A percentile compares a stretch with the other conserved stretches of the same genome.
Conservation (phyloP, 2,113 vertebrate genomes). For the Garra rufa region DNA sequence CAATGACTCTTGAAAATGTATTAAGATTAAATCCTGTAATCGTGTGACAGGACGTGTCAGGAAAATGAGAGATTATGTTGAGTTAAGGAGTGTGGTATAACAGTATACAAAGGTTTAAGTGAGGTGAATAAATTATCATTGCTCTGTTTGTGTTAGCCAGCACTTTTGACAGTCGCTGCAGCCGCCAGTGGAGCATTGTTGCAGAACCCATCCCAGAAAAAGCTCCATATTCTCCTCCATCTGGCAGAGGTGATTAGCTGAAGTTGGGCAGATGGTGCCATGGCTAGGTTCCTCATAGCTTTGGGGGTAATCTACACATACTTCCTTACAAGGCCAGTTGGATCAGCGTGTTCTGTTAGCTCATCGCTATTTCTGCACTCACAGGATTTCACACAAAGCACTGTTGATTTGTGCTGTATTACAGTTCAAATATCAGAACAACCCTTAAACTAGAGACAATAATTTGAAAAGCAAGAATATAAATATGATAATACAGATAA, state of each 20-base stretch:
- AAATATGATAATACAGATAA: neutral
- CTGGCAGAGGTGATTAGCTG: slow-evolving; percentile 74
- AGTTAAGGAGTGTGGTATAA: neutral
- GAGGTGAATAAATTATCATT: slow-evolving; percentile 20
- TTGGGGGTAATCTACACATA: slow-evolving; percentile 64
- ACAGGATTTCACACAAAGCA: neutral
- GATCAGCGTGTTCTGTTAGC: slow-evolving; percentile 42
- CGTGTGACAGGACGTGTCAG: neutral
- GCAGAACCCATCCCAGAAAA: slow-evolving; percentile 59
- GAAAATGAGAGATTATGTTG: slow-evolving; percentile 13
- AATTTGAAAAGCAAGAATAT: neutral
- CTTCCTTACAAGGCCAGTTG: slow-evolving; percentile 51
- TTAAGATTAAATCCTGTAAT: slow-evolving; percentile 22
- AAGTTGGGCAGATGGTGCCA: slow-evolving; percentile 70
- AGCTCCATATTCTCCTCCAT: slow-evolving; percentile 66
- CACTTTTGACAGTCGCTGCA: slow-evolving; percentile 47
- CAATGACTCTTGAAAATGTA: slow-evolving; percentile 27
- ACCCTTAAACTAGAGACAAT: neutral
- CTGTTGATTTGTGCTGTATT: neutral
- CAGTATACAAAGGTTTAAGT: neutral
- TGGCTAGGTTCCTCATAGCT: slow-evolving; percentile 60
- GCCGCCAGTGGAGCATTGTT: slow-evolving; percentile 39
- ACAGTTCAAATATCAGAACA: neutral
- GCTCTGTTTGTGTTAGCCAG: neutral
- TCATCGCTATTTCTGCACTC: slow-evolving; percentile 27